These are phyloP conservation scores for Ceriagrion tenellum DNA, from an alignment of 2,888 invertebrate species.

Conservation along the genomic window DNA sequence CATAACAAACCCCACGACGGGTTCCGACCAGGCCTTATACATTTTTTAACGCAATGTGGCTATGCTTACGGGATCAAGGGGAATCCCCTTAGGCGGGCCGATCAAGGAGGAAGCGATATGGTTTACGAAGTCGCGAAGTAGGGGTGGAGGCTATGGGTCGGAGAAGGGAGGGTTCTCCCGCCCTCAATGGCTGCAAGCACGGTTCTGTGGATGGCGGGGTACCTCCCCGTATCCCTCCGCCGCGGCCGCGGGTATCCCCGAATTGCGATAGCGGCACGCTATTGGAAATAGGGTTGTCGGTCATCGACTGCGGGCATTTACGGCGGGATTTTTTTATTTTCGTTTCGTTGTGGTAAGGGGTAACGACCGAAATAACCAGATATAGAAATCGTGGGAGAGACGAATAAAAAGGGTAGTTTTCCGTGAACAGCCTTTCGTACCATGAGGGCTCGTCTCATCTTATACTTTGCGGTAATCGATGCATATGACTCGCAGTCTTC, in stretches of 20 bases:
- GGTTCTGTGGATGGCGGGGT: neutral
- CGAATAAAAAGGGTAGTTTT: neutral
- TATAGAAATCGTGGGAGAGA: neutral
- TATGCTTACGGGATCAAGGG: neutral
- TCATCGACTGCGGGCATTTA: neutral
- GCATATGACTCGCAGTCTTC: neutral
- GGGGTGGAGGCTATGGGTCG: neutral
- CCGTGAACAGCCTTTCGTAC: neutral
- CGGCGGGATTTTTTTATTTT: neutral
- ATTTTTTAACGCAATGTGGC: neutral
- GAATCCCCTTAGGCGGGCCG: neutral
- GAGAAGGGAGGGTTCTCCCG: neutral
- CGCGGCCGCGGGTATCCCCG: too few species aligned
- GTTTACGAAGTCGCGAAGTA: neutral
- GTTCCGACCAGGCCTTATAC: neutral
- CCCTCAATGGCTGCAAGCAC: neutral
- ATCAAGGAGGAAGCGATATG: neutral
- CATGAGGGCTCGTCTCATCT: neutral
- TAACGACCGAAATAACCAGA: neutral
- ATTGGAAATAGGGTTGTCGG: neutral
- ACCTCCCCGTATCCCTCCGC: too few species aligned
- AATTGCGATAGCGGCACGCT: neutral
- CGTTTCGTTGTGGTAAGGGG: neutral
- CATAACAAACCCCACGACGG: neutral
- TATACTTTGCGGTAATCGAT: neutral